A percentile compares a stretch with the other conserved stretches of the same genome.
Conservation (phyloP, 2,797 vertebrate genomes). For the Heliangelus exortis region DNA sequence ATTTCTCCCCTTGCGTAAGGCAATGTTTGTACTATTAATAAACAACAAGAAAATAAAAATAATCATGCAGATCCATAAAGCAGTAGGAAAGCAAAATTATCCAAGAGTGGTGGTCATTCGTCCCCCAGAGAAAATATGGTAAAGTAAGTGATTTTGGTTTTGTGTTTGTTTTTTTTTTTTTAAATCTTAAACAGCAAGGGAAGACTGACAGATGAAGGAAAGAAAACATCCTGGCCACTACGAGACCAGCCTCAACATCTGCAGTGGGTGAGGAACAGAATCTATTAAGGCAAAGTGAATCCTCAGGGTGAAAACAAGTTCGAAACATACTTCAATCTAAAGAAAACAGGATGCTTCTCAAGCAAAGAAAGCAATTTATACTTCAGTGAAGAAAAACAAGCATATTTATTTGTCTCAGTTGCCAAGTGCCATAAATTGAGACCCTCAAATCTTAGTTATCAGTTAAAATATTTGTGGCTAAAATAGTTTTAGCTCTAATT, state of each 20-base stretch:
- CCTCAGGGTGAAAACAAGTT: conserved; percentile 49
- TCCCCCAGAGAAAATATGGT: not conserved
- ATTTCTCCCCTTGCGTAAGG: not conserved
- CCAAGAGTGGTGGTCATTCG: not conserved
- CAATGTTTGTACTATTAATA: not conserved
- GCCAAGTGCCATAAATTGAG: conserved; percentile 2
- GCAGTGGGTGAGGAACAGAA: conserved; percentile 28
- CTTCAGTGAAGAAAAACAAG: conserved; percentile 37
- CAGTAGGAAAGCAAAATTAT: not conserved
- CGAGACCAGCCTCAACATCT: conserved; percentile 32
- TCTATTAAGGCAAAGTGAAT: conserved; percentile 40
- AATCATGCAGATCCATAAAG: not conserved
- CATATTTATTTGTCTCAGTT: not conserved
- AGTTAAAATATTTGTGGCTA: not conserved
- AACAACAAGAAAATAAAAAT: not conserved
- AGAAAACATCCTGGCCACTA: conserved; percentile 35
- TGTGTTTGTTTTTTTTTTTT: no score
- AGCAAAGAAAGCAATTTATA: conserved; percentile 32
- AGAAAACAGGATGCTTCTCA: conserved; percentile 59
- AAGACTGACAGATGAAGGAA: conserved; percentile 9
- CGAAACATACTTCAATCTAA: conserved; percentile 20
- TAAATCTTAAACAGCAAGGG: not conserved
- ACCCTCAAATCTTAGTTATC: not conserved
- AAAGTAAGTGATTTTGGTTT: not conserved
- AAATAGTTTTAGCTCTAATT: not conserved